Percentiles rank a stretch among this genome's conserved stretches.
phyloP scores from a whole-genome alignment of 2,797 vertebrate genomes.

The Melanogrammus aeglefinus region DNA sequence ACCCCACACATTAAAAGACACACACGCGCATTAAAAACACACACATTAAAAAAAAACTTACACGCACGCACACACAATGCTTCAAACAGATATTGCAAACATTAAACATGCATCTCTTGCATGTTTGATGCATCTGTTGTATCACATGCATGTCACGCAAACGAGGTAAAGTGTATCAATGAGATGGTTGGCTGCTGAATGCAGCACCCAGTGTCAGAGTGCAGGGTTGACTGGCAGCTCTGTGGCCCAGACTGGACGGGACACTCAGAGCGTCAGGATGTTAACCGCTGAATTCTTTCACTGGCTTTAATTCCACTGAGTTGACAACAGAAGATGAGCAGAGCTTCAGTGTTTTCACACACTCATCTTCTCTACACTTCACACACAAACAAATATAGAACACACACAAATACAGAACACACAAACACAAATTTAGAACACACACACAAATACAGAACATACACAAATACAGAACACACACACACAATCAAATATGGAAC shows the following conservation, averaged over 20 bases:
- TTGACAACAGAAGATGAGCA: background rate
- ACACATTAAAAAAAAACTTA: no score
- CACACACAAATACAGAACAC: background rate
- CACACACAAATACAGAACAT: no score
- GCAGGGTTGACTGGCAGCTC: background rate
- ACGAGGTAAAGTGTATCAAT: background rate
- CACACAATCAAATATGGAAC: background rate
- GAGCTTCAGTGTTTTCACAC: background rate
- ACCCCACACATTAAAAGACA: no score
- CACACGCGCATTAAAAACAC: no score
- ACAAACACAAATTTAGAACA: background rate
- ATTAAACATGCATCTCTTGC: background rate
- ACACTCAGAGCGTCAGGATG: background rate
- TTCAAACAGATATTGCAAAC: no score
- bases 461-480: background rate
- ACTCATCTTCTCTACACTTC: background rate
- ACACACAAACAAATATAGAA: background rate
- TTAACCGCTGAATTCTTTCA: background rate
- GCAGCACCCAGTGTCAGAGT: background rate
- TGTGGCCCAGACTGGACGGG: background rate
- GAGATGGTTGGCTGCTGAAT: background rate
- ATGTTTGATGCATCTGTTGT: background rate
- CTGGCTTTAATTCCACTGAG: background rate
- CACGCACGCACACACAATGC: background rate
- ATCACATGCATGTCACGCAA: background rate